phyloP scores from a whole-genome alignment of 2,113 vertebrate species.

The Cebidichthys violaceus region DNA sequence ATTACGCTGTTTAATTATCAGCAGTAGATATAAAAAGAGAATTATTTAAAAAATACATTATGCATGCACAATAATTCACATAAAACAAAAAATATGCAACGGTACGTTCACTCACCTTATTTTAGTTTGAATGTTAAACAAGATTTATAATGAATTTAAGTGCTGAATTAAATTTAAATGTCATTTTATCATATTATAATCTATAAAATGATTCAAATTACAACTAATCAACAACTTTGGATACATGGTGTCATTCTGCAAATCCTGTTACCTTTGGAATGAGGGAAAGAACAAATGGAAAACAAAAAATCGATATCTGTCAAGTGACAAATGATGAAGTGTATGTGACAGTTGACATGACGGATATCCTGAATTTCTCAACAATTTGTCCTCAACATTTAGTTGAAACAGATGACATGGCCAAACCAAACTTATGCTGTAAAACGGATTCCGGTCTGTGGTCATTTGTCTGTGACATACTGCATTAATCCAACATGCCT shows the following conservation, averaged over 20 bases:
- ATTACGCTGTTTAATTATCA: conserved; percentile 10
- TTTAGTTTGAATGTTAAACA: conserved; percentile 41
- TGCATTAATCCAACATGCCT: conserved; percentile 6
- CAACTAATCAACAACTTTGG: conserved; percentile 13
- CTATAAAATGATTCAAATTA: conserved; percentile 3
- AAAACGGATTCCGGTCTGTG: neutral
- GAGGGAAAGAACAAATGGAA: neutral
- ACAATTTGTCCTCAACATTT: neutral
- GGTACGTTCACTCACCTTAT: conserved; percentile 28
- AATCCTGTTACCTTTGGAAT: conserved; percentile 14
- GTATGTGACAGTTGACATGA: conserved; percentile 13
- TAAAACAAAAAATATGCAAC: conserved; percentile 18
- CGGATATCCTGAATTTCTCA: conserved; percentile 6
- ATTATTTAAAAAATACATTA: neutral
- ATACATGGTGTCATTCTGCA: conserved; percentile 16
- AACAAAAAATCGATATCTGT: conserved; percentile 14
- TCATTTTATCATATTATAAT: conserved; percentile 31
- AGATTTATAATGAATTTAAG: conserved; percentile 36
- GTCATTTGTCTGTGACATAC: neutral
- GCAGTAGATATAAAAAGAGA: neutral
- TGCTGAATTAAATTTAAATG: conserved; percentile 39
- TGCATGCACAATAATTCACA: conserved; percentile 15
- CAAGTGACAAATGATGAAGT: conserved; percentile 9
- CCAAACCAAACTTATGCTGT: neutral
- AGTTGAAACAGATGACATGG: neutral